phyloP scores from a whole-genome alignment of 2,888 invertebrate species.

The Sepioteuthis lessoniana region DNA sequence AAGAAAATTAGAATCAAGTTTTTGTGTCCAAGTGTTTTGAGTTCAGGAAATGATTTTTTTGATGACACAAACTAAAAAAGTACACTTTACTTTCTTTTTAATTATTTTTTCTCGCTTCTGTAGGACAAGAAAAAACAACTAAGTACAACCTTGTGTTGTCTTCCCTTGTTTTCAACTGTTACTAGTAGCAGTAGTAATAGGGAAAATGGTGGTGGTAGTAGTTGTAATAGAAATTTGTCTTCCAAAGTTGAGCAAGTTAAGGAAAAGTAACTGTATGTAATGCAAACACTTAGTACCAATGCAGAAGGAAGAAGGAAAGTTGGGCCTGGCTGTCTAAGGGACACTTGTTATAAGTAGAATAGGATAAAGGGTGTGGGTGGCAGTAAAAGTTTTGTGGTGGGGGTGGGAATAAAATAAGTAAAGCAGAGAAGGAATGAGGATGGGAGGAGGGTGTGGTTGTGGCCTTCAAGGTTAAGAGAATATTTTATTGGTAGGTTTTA shows the following conservation, averaged over 20 bases:
- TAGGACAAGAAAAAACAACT: not conserved
- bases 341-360: slow-evolving; percentile 18
- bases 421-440: not conserved
- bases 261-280: not conserved
- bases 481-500: not conserved
- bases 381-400: not conserved
- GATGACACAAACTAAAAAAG: not conserved
- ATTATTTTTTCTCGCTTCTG: not conserved
- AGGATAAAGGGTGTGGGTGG: not conserved
- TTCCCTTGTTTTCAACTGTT: not conserved
- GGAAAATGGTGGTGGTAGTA: not conserved
- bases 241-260: not conserved
- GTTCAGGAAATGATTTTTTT: not conserved
- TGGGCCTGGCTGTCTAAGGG: not conserved
- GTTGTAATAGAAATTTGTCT: not conserved
- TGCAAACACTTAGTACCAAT: not conserved
- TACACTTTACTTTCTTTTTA: not conserved
- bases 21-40: not conserved
- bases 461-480: not conserved
- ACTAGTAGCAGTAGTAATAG: not conserved
- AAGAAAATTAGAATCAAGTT: not conserved
- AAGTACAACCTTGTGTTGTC: not conserved
- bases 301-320: not conserved
- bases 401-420: not conserved
- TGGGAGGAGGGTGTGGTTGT: not conserved